phyloP scores from a whole-genome alignment of 2,888 invertebrate genomes.

The Diplazon laetatorius region DNA sequence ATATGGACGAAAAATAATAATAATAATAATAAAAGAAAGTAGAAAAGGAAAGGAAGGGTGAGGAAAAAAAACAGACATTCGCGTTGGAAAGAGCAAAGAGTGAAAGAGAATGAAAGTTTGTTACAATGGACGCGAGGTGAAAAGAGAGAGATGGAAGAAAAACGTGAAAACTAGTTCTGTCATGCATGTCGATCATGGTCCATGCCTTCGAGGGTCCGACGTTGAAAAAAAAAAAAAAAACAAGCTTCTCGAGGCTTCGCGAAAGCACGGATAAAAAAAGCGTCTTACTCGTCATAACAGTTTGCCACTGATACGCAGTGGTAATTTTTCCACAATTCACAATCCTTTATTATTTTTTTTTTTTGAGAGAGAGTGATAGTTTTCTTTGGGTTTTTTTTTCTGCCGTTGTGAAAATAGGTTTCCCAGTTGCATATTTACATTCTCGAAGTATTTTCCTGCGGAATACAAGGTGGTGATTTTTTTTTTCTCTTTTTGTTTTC shows the following conservation, averaged over 20 bases:
- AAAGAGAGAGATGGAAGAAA: conserved; percentile 22
- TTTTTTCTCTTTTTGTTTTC: too few relatives aligned
- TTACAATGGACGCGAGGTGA: conserved; percentile 14
- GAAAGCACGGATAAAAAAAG: conserved; percentile 5
- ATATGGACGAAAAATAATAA: conserved; percentile 7
- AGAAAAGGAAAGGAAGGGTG: conserved; percentile 35
- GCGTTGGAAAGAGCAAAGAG: conserved; percentile 51
- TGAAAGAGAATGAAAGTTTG: conserved; percentile 41
- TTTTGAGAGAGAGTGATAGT: too few relatives aligned
- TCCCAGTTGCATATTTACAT: too few relatives aligned
- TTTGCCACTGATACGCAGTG: too few relatives aligned
- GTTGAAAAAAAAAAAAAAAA: too few relatives aligned
- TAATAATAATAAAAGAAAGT: conserved; percentile 53
- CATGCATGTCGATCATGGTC: conserved; percentile 45
- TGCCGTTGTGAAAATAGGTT: too few relatives aligned
- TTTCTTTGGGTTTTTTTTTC: too few relatives aligned
- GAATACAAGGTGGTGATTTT: too few relatives aligned
- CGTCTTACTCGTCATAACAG: conserved; percentile 27
- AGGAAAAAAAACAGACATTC: conserved; percentile 47
- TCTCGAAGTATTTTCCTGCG: too few relatives aligned
- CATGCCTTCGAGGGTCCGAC: conserved; percentile 39
- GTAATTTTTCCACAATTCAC: too few relatives aligned
- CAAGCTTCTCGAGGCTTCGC: conserved; percentile 16
- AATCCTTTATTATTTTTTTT: too few relatives aligned
- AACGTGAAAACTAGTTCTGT: conserved; percentile 36